These are phyloP conservation scores for Stramonita haemastoma DNA, from an alignment of 2,888 invertebrate species.

Conservation along the genomic window DNA sequence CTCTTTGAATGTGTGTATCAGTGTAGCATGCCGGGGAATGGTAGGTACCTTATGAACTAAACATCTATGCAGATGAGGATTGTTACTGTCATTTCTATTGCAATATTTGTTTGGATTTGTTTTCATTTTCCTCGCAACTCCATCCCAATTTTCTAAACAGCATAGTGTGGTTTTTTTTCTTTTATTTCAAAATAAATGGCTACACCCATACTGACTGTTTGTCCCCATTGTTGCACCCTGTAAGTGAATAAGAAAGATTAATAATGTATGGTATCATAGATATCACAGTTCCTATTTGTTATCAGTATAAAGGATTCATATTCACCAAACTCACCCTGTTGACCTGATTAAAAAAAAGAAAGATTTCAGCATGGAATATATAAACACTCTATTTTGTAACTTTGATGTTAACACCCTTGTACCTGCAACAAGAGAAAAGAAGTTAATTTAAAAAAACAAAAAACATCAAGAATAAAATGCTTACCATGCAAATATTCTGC, in stretches of 20 bases:
- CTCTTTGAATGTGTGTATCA: neutral
- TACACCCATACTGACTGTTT: neutral
- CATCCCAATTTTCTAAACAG: neutral
- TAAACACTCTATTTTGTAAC: too few species aligned
- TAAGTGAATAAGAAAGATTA: neutral
- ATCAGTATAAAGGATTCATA: too few species aligned
- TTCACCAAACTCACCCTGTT: too few species aligned
- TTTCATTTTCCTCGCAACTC: neutral
- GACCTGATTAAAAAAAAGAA: too few species aligned
- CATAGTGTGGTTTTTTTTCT: neutral
- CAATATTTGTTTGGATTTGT: neutral
- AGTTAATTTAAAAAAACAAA: too few species aligned
- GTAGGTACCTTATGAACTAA: neutral
- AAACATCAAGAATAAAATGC: too few species aligned
- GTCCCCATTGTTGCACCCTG: neutral
- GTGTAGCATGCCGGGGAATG: neutral
- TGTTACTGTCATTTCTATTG: neutral
- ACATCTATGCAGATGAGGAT: conserved; percentile 4
- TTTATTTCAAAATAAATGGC: neutral
- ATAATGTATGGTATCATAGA: too few species aligned
- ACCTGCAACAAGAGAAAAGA: too few species aligned
- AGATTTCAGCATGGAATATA: too few species aligned
- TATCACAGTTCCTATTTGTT: too few species aligned
- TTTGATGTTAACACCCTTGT: too few species aligned
- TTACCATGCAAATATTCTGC: too few species aligned